A percentile compares a stretch with the other conserved stretches of the same genome.
These are phyloP conservation scores for Hydraecia micacea DNA, from an alignment of 2,888 invertebrate species.

Conservation along the genomic window DNA sequence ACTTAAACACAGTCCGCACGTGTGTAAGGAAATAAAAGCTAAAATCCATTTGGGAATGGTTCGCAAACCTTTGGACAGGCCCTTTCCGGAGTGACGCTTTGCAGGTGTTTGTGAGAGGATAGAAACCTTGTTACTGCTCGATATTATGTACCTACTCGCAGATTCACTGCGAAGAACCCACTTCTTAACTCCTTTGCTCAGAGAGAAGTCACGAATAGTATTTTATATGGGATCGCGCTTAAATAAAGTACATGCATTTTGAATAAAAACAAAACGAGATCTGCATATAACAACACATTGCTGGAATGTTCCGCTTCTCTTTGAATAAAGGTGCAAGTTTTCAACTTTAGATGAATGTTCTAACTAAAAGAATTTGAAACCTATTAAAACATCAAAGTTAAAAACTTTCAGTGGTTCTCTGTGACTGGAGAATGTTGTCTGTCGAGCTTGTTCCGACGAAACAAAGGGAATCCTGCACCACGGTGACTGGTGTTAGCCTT, in stretches of 20 bases:
- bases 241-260: slow-evolving; percentile 39
- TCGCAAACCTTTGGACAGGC: slow-evolving; percentile 55
- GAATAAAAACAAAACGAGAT: slow-evolving; percentile 14
- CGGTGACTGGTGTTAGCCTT: slow-evolving; percentile 57
- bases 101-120: slow-evolving; percentile 67
- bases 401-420: slow-evolving; percentile 35
- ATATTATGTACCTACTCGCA: slow-evolving; percentile 32
- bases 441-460: slow-evolving; percentile 30
- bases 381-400: slow-evolving; percentile 42
- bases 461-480: slow-evolving; percentile 52
- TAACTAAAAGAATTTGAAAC: slow-evolving; percentile 31
- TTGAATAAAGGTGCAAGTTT: slow-evolving; percentile 52
- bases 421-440: slow-evolving; percentile 33
- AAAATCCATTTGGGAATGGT: slow-evolving; percentile 76
- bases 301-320: slow-evolving; percentile 43
- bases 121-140: slow-evolving; percentile 64
- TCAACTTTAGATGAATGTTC: slow-evolving; percentile 49
- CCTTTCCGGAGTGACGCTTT: slow-evolving; percentile 68
- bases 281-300: slow-evolving; percentile 3
- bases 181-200: slow-evolving; percentile 58
- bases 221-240: slow-evolving; percentile 11
- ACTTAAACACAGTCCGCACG: slow-evolving; percentile 68
- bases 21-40: slow-evolving; percentile 65
- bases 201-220: slow-evolving; percentile 49
- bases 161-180: slow-evolving; percentile 33